Base-by-base conservation (phyloP, 2,888 invertebrate species). In the Pherbina coryleti region DNA sequence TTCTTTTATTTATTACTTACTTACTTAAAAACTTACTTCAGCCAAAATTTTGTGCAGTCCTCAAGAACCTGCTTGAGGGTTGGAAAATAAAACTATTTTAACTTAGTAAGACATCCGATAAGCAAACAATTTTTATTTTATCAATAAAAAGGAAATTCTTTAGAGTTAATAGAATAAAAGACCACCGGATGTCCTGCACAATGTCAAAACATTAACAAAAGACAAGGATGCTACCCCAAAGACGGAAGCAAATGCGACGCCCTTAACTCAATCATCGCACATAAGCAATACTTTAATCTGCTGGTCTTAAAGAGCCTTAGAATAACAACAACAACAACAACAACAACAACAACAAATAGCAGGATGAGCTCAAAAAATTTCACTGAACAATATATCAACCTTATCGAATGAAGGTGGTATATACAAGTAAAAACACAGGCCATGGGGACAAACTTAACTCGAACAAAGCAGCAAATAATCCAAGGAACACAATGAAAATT, bases 241-340 rank as follows among this genome's bases (percentile, higher is more conserved):
- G 69, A 17, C 77, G 80, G 80, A 81, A 66, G 67, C 73, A n/a
- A 75, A 78, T 60, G 76, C 79, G 80, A 69, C 69, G 19, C 78
- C 53, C 62, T 49, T 51, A 79, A 70, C 70, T 78, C 19, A 14
- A 49, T 53, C 31, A 34, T 19, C 34, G 44, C 19, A n/a, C 19
- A 55, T 19, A 55, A 22, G 19, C 55, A 22, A 17, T 4, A 31
- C 28, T 60, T 11, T 28, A 25, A 19, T 60, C 60, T 14, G 57
- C 9, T 8, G 25, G 60, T 60, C 60, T 31, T 60, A 14, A 60
- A 60, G 28, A 44, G 28, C 14, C 5, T 60, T 9, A 28, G 5
- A 25, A 17, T 11, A 53, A 37, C 7, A 51, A 25, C 64, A 71
- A 73, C 25, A 70, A 76, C 77, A 74, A 22, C 31, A 57, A 60